Conservation (phyloP, 2,797 vertebrate genomes). For the Gambelia wislizenii region DNA sequence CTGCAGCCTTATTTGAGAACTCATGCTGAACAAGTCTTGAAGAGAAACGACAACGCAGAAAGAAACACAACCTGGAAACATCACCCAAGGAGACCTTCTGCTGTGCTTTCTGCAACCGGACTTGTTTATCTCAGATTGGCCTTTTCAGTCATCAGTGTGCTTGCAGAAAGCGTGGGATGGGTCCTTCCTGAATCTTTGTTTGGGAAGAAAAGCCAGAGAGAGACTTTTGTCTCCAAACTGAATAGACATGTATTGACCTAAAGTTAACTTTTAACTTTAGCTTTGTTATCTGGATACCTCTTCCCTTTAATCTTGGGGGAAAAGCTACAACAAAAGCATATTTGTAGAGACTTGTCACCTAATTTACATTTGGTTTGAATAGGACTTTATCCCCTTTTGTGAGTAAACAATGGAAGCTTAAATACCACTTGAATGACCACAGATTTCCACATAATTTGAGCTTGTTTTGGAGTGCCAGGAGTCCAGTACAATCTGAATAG, state of each 20-base stretch:
- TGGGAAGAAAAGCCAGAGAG: too few relatives aligned
- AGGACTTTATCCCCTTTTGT: background rate
- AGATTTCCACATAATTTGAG: background rate
- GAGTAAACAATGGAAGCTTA: background rate
- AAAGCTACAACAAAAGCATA: conserved; percentile 57
- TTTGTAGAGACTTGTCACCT: conserved; percentile 50
- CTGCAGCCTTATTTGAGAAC: too few relatives aligned
- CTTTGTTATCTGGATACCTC: conserved; percentile 47
- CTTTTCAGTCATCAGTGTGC: too few relatives aligned
- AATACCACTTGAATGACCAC: background rate
- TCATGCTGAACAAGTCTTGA: too few relatives aligned
- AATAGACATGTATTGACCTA: conserved; percentile 52
- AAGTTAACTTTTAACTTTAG: conserved; percentile 55
- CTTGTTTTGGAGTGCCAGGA: background rate
- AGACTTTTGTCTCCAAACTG: background rate
- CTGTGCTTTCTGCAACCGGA: too few relatives aligned
- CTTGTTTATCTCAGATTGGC: too few relatives aligned
- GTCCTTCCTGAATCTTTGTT: too few relatives aligned
- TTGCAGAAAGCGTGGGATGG: too few relatives aligned
- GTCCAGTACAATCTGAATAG: conserved; percentile 3
- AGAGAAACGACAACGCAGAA: too few relatives aligned
- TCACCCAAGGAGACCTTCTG: too few relatives aligned
- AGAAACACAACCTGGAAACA: too few relatives aligned
- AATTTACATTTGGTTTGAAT: conserved; percentile 55
- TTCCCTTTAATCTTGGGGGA: conserved; percentile 57